phyloP scores from a whole-genome alignment of 2,888 invertebrate species.

The Argyra leucocephala region DNA sequence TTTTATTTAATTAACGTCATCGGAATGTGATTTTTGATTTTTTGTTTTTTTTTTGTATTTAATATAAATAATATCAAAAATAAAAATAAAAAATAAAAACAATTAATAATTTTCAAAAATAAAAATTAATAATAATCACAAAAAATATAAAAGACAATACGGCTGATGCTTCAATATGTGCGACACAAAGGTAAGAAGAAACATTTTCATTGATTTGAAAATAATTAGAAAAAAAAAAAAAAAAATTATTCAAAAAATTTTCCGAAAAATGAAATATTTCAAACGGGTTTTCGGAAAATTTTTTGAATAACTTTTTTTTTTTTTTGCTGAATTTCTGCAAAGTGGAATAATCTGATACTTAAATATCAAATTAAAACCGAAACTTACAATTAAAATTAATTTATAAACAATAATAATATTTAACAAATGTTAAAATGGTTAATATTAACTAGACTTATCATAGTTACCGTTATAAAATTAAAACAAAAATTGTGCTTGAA shows the following conservation, averaged over 20 bases:
- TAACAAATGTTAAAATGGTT: too few species aligned
- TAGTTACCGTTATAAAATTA: too few species aligned
- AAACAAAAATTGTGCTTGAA: too few species aligned
- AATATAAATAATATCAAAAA: neutral
- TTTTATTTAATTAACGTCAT: constrained; percentile 11
- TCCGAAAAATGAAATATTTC: too few species aligned
- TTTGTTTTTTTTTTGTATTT: neutral
- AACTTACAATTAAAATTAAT: too few species aligned
- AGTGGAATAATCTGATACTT: too few species aligned
- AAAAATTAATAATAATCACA: constrained; percentile 14
- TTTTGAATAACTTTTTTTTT: too few species aligned
- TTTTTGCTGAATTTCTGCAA: too few species aligned
- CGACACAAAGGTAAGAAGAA: constrained; percentile 42
- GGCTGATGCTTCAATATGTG: constrained; percentile 43
- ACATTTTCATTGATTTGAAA: constrained; percentile 5
- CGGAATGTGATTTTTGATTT: neutral
- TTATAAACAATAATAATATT: too few species aligned
- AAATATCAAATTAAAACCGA: too few species aligned
- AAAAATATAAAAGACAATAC: constrained; percentile 37
- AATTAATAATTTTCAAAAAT: constrained; percentile 14
- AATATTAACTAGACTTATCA: too few species aligned
- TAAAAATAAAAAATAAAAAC: constrained; percentile 15
- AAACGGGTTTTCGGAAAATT: too few species aligned
- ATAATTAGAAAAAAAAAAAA: neutral
- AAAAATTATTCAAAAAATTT: neutral